These are phyloP conservation scores for Coelopa frigida DNA, from an alignment of 1,140 invertebrate genomes.

Conservation along the genomic window DNA sequence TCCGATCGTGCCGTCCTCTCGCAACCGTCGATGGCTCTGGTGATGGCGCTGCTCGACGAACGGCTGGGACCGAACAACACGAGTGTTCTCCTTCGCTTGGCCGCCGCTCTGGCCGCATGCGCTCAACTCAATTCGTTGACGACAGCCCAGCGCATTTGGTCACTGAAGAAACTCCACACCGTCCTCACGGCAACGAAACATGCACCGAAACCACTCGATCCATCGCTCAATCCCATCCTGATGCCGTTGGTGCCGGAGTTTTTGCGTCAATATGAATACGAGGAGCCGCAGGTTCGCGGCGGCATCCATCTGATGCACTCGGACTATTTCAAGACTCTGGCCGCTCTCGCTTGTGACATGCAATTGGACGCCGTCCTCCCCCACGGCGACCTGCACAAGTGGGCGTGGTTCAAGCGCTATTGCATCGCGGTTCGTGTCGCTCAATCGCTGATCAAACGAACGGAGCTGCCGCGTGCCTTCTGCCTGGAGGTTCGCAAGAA, in stretches of 20 bases:
- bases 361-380: conserved; percentile 65
- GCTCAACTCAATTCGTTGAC: conserved; percentile 68
- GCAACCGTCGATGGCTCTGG: conserved; percentile 82
- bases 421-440: conserved; percentile 83
- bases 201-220: conserved; percentile 47
- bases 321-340: conserved; percentile 82
- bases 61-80: conserved; percentile 58
- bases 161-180: conserved; percentile 62
- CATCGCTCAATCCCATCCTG: conserved; percentile 52
- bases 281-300: conserved; percentile 82
- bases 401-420: conserved; percentile 91
- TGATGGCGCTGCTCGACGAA: conserved; percentile 78
- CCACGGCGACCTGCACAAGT: conserved; percentile 71
- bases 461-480: conserved; percentile 66
- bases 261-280: conserved; percentile 86
- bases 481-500: conserved; percentile 69
- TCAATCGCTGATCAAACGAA: conserved; percentile 70
- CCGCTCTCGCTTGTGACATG: conserved; percentile 82
- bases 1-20: conserved; percentile 76
- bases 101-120: conserved; percentile 80
- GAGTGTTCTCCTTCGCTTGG: conserved; percentile 63
- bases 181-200: conserved; percentile 42
- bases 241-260: conserved; percentile 75
- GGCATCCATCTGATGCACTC: conserved; percentile 86
- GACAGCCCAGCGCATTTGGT: conserved; percentile 78